Evolutionary conservation across 2,797 vertebrate genomes (phyloP).

Genomic region (Pseudomugil tenellus): DNA sequence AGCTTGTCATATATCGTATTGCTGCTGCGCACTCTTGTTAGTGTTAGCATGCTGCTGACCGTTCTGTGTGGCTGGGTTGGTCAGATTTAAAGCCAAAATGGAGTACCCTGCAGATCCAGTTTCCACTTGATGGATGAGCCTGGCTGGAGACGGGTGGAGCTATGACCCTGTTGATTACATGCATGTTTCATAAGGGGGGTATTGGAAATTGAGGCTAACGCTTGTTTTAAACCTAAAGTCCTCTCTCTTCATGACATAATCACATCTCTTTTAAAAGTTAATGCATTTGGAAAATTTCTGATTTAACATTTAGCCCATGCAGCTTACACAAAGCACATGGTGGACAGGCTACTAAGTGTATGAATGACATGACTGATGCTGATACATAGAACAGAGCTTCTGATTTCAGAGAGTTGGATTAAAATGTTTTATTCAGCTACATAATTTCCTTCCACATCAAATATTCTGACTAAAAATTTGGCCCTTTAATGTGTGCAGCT

Average conservation of each 20-base stretch:
- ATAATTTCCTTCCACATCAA: background rate
- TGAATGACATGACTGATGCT: background rate
- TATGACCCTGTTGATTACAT: slow-evolving; percentile 81
- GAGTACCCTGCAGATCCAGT: slow-evolving; percentile 75
- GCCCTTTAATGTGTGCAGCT: background rate
- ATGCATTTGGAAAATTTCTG: slow-evolving; percentile 16
- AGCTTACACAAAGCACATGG: background rate
- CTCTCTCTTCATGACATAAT: slow-evolving; percentile 29
- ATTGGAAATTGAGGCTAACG: slow-evolving; percentile 46
- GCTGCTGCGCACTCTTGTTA: slow-evolving; percentile 58
- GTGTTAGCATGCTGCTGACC: slow-evolving; percentile 63
- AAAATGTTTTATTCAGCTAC: background rate
- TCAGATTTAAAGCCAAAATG: slow-evolving; percentile 64
- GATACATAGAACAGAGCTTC: background rate
- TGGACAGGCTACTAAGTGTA: background rate
- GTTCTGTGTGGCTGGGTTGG: slow-evolving; percentile 60
- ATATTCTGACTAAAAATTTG: slow-evolving; percentile 10
- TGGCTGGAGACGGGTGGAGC: slow-evolving; percentile 69
- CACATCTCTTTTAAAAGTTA: slow-evolving; percentile 16
- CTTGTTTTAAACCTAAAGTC: slow-evolving; percentile 39
- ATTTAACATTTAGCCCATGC: background rate
- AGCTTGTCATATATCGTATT: slow-evolving; percentile 62
- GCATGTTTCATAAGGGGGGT: slow-evolving; percentile 80
- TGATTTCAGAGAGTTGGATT: background rate
- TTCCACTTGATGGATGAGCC: slow-evolving; percentile 80